Evolutionary conservation across 2,113 vertebrate genomes (phyloP).

Genomic region (Pipa parva): DNA sequence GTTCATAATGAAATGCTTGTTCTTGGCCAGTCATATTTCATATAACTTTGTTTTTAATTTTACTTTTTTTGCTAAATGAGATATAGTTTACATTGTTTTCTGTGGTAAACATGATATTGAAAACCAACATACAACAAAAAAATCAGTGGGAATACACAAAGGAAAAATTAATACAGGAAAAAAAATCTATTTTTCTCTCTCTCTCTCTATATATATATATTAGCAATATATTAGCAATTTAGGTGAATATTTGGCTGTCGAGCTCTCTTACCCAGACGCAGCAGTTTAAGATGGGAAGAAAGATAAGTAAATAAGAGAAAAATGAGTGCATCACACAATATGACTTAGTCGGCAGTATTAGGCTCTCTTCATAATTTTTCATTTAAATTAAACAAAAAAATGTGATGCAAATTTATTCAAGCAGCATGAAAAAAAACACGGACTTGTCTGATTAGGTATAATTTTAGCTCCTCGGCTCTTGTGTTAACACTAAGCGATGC

Average conservation of each 20-base stretch:
- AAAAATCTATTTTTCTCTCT: too few relatives aligned
- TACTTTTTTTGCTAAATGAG: too few relatives aligned
- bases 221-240: constrained; percentile 31
- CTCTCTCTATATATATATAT: too few relatives aligned
- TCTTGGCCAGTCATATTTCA: too few relatives aligned
- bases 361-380: constrained; percentile 40
- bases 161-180: constrained; percentile 15
- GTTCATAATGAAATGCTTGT: too few relatives aligned
- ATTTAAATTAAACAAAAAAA: constrained; percentile 43
- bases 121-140: background rate
- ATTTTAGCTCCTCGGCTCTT: constrained; percentile 40
- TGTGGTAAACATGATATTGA: too few relatives aligned
- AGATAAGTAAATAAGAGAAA: constrained; percentile 38
- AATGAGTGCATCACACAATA: constrained; percentile 31
- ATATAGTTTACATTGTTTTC: too few relatives aligned
- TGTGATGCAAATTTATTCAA: constrained; percentile 41
- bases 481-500: constrained; percentile 38
- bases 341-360: constrained; percentile 41
- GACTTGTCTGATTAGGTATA: constrained; percentile 37
- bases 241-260: constrained; percentile 9
- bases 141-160: constrained; percentile 8
- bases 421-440: constrained; percentile 25
- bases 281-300: constrained; percentile 31
- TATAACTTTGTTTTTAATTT: too few relatives aligned
- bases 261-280: constrained; percentile 34